Percentiles rank a stretch among this genome's conserved stretches.
phyloP scores from a whole-genome alignment of 2,797 vertebrate species.

The Setipinna tenuifilis region DNA sequence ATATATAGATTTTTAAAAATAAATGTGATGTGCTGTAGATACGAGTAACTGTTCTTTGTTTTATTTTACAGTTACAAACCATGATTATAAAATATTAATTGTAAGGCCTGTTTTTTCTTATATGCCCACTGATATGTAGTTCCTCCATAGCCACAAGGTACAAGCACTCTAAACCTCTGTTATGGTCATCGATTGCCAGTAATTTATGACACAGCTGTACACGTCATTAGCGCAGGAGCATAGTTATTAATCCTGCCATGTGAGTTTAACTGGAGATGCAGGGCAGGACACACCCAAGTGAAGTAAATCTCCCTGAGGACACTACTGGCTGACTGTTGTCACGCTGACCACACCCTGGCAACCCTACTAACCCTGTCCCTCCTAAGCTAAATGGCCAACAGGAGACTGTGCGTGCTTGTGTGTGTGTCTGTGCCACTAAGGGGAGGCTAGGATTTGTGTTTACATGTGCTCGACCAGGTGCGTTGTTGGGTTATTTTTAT shows the following conservation, averaged over 20 bases:
- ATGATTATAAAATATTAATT: background rate
- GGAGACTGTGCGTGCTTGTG: too few species aligned
- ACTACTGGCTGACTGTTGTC: too few species aligned
- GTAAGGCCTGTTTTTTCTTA: background rate
- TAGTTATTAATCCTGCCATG: background rate
- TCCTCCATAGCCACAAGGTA: too few species aligned
- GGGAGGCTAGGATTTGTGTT: background rate
- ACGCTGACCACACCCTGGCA: too few species aligned
- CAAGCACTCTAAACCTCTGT: background rate
- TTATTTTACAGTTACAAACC: background rate
- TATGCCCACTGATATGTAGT: background rate
- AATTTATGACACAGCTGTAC: background rate
- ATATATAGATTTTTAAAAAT: background rate
- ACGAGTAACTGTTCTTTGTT: background rate
- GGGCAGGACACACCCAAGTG: background rate
- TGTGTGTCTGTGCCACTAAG: background rate
- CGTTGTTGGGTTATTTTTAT: background rate
- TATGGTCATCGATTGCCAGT: conserved; percentile 1
- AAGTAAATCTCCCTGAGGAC: background rate
- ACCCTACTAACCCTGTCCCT: too few species aligned
- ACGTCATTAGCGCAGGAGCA: background rate
- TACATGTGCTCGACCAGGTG: background rate
- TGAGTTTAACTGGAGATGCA: background rate
- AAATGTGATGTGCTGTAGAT: background rate
- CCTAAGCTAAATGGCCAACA: too few species aligned